These are phyloP conservation scores for Percopsis transmontana DNA, from an alignment of 2,113 vertebrate genomes.

Conservation along the genomic window DNA sequence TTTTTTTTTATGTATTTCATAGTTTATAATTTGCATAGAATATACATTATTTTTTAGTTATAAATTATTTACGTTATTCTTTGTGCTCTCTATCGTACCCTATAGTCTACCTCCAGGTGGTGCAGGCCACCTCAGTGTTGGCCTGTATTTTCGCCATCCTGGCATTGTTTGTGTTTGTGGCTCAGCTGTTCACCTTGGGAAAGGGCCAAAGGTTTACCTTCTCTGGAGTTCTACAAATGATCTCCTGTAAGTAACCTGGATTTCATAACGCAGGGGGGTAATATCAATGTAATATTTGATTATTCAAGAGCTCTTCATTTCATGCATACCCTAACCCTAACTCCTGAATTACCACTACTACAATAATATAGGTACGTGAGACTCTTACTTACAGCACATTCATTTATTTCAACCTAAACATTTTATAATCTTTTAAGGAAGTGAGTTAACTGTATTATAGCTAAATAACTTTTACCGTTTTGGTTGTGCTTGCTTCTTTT, in stretches of 20 bases:
- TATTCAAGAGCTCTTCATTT: neutral
- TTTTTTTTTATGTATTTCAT: too few species aligned
- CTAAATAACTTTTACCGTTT: too few species aligned
- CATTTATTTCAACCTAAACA: too few species aligned
- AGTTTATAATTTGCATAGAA: neutral
- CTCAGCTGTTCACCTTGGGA: constrained; percentile 92
- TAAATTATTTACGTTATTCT: neutral
- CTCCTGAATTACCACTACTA: too few species aligned
- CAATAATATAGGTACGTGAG: too few species aligned
- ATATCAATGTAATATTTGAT: neutral
- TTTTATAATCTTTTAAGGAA: too few species aligned
- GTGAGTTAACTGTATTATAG: too few species aligned
- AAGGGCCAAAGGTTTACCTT: constrained; percentile 94
- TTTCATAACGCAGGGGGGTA: neutral
- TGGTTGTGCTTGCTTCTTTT: too few species aligned
- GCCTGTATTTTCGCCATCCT: constrained; percentile 90
- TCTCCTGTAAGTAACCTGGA: constrained; percentile 82
- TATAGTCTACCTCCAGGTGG: constrained; percentile 83
- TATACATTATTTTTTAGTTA: constrained; percentile 1
- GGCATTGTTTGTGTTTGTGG: constrained; percentile 86
- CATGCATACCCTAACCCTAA: too few species aligned
- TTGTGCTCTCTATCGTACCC: neutral
- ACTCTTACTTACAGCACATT: too few species aligned
- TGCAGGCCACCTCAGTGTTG: constrained; percentile 91
- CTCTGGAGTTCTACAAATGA: constrained; percentile 86